Conservation (phyloP, 1,140 invertebrate species). For the Ostrea denselamellosa region DNA sequence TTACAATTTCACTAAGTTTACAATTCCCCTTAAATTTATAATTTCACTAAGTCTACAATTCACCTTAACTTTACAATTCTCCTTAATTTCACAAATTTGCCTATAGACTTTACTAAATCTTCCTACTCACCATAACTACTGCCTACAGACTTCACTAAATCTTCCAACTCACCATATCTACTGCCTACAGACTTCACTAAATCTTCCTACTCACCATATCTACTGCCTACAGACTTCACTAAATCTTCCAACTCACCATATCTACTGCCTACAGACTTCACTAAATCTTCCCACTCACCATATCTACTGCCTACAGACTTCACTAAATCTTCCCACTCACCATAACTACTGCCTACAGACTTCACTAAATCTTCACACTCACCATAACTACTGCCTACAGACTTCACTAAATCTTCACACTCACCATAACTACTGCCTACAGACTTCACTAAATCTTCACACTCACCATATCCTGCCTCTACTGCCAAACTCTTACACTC, state of each 20-base stretch:
- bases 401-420: background rate
- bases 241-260: background rate
- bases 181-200: too few species aligned
- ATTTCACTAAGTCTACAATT: background rate
- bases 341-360: background rate
- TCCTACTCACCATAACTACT: slow-evolving; percentile 42
- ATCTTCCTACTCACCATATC: slow-evolving; percentile 9
- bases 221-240: too few species aligned
- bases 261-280: background rate
- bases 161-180: slow-evolving; percentile 34
- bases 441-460: background rate
- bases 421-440: slow-evolving; percentile 4
- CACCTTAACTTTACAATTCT: too few species aligned
- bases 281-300: slow-evolving; percentile 38
- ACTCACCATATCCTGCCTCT: slow-evolving; percentile 47
- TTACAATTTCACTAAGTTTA: background rate
- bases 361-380: background rate
- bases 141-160: too few species aligned
- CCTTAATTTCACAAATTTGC: too few species aligned
- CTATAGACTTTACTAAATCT: background rate
- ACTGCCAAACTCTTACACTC: slow-evolving; percentile 41
- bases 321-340: slow-evolving; percentile 22
- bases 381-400: background rate
- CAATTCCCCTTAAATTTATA: background rate
- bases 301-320: background rate